These are phyloP conservation scores for Aporrectodea caliginosa DNA, from an alignment of 1,140 invertebrate genomes.

Conservation along the genomic window DNA sequence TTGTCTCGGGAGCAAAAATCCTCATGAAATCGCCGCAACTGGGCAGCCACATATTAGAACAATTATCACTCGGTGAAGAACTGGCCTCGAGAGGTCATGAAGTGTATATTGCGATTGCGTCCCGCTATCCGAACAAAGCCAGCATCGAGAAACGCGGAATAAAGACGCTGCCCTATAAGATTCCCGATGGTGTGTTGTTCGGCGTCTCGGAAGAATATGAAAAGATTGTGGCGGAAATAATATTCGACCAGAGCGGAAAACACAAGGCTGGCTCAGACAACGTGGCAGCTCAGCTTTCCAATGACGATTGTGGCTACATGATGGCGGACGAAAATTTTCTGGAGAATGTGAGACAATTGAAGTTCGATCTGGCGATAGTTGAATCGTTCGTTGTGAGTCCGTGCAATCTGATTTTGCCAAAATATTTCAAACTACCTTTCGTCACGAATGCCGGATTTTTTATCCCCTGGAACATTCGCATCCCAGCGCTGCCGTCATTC, in stretches of 20 bases:
- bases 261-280: neutral
- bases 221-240: neutral
- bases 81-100: neutral
- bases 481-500: neutral
- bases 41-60: slow-evolving; percentile 19
- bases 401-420: neutral
- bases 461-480: neutral
- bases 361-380: slow-evolving; percentile 40
- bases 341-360: slow-evolving; percentile 12
- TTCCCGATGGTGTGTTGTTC: neutral
- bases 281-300: neutral
- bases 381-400: neutral
- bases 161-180: neutral
- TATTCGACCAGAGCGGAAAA: neutral
- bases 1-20: slow-evolving; percentile 55
- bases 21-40: slow-evolving; percentile 29
- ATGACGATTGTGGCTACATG: neutral
- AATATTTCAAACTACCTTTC: neutral
- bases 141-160: neutral
- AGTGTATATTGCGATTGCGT: neutral
- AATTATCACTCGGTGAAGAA: slow-evolving; percentile 13
- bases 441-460: neutral
- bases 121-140: neutral
- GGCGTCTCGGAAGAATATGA: neutral
- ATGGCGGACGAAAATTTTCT: neutral